Evolutionary conservation across 2,888 invertebrate genomes (phyloP).

Genomic region (Cepaea hortensis): DNA sequence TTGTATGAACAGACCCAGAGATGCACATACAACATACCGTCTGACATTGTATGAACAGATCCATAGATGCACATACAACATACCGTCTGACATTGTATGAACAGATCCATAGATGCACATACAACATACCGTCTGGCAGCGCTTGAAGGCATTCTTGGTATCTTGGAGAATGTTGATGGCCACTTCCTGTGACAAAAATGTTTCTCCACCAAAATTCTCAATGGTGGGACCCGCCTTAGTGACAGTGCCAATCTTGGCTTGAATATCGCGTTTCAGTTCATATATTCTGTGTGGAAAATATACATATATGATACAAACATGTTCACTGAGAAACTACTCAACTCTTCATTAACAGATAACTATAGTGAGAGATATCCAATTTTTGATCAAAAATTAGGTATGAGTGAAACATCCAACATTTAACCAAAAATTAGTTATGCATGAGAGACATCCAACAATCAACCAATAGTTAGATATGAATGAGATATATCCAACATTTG

Average conservation of each 20-base stretch:
- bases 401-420: not conserved
- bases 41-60: too few relatives aligned
- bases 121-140: conserved; percentile 85
- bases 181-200: conserved; percentile 89
- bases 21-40: too few relatives aligned
- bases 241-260: conserved; percentile 92
- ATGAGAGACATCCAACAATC: too few relatives aligned
- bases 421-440: too few relatives aligned
- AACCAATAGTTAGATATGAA: too few relatives aligned
- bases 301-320: not conserved
- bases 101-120: too few relatives aligned
- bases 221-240: conserved; percentile 82
- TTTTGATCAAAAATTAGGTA: not conserved
- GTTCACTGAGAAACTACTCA: not conserved
- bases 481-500: too few relatives aligned
- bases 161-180: conserved; percentile 93
- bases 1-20: too few relatives aligned
- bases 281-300: conserved; percentile 82
- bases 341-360: not conserved
- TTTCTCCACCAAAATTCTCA: conserved; percentile 97
- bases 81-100: too few relatives aligned
- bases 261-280: conserved; percentile 93
- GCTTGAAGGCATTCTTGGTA: conserved; percentile 90
- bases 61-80: too few relatives aligned
- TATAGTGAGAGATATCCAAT: not conserved